These are phyloP conservation scores for Parazoanthus swiftii DNA, from an alignment of 92 coral and sea anemone genomes.

Conservation along the genomic window DNA sequence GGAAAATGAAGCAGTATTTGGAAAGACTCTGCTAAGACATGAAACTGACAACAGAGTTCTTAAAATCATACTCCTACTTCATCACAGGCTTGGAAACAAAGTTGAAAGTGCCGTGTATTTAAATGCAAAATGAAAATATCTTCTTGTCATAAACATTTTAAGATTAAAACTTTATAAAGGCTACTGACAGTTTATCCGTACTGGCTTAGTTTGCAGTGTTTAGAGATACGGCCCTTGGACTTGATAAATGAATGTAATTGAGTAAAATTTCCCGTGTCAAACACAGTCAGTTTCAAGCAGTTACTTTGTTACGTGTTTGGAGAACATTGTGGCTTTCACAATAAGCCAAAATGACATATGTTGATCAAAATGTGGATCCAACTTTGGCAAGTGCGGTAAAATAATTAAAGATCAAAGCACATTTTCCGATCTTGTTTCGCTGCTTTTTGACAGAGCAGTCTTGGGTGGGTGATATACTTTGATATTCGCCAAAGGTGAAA, in stretches of 20 bases:
- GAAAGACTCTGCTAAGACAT: too few species aligned
- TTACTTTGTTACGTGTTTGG: neutral
- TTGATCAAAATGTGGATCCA: constrained; percentile 8
- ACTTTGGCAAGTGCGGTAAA: constrained; percentile 14
- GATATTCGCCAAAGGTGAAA: neutral
- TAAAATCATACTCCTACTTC: too few species aligned
- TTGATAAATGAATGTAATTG: neutral
- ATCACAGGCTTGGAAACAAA: too few species aligned
- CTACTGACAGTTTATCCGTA: too few species aligned
- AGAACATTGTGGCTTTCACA: neutral
- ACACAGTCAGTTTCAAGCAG: neutral
- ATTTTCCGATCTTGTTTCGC: neutral
- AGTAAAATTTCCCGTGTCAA: neutral
- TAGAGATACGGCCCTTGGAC: neutral
- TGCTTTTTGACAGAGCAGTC: neutral
- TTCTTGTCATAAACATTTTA: too few species aligned
- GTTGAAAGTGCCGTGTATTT: too few species aligned
- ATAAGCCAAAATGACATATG: constrained; percentile 11
- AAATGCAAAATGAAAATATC: too few species aligned
- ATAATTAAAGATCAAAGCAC: neutral
- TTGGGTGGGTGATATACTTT: neutral
- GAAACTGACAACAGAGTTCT: too few species aligned
- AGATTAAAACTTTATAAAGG: too few species aligned
- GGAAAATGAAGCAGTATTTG: too few species aligned
- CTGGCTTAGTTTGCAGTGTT: too few species aligned